Evolutionary conservation across 2,113 vertebrate species (phyloP), one percentile per base, ranked within the genome.

Genomic region (Thamnophis sirtalis): DNA sequence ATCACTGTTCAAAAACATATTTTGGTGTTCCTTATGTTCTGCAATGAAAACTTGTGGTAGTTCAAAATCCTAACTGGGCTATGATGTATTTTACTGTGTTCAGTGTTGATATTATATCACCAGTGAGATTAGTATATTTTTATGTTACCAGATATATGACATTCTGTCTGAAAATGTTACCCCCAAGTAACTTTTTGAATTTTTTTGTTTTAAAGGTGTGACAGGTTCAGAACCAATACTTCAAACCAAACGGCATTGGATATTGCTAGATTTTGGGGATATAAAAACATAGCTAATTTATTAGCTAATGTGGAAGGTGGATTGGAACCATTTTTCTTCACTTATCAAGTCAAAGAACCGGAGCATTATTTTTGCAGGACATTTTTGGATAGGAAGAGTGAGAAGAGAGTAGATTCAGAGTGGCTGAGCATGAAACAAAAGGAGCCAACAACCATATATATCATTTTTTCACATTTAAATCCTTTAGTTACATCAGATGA

Each of bases 191-290:
- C 28, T 38, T 49, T 80, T 92, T 73, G 22, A 19, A 5, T 49
- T 93, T 93, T 13, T 4, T 5, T 19, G 56, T 88, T 93, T 48
- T 94, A n/a, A 0, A 68, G 99, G 91, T 99, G 98, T 92, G 98
- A 99, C 94, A 98, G 93, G 60, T 97, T 97, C 85, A 50, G 96
- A 0, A 86, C 97, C 88, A 99, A 99, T 97, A 97, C 97, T 85
- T 98, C 99, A 33, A 98, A 96, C 1, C 98, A 99, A 95, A 99
- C 98, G 10, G 98, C 99, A 90, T 96, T 98, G 89, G 98, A 99
- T 58, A 98, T 99, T 86, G 98, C 98, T 94, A 97, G 96, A 94
- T 99, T 99, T 97, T 99, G 99, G 99, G 99, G 99, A 7, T 98
- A 99, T 97, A 97, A 97, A 80, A 98, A 98, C 94, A 96, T 99